A percentile compares a stretch with the other conserved stretches of the same genome.
These are phyloP conservation scores for Aldabrachelys gigantea DNA, from an alignment of 2,113 vertebrate species.

Conservation along the genomic window DNA sequence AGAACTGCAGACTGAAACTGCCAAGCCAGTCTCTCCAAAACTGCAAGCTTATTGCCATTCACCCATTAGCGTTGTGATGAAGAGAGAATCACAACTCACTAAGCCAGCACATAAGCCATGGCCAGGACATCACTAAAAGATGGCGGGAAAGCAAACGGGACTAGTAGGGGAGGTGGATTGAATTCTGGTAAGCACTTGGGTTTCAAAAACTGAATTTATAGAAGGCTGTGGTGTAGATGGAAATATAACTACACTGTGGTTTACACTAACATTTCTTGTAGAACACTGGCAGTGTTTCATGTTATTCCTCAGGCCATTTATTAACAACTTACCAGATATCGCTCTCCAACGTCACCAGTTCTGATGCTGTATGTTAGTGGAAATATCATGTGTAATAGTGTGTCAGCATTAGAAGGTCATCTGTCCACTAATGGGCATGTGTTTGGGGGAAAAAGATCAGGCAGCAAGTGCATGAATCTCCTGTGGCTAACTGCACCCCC, in stretches of 20 bases:
- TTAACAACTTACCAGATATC: background rate
- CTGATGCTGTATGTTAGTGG: background rate
- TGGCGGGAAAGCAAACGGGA: slow-evolving; percentile 1
- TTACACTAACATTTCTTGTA: slow-evolving; percentile 32
- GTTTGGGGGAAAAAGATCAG: background rate
- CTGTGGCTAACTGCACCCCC: accelerated
- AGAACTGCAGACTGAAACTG: slow-evolving; percentile 66
- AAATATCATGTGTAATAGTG: background rate
- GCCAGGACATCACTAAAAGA: background rate
- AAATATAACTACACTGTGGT: background rate
- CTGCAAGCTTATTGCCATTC: slow-evolving; percentile 66
- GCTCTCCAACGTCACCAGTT: background rate
- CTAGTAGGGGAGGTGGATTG: background rate
- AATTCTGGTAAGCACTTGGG: slow-evolving; percentile 4
- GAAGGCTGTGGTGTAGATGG: slow-evolving; percentile 14
- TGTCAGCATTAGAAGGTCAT: accelerated
- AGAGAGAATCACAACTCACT: slow-evolving; percentile 36
- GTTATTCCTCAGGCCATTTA: background rate
- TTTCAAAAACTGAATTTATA: slow-evolving; percentile 34
- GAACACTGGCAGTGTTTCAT: background rate
- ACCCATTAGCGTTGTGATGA: slow-evolving; percentile 44
- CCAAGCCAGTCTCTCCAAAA: slow-evolving; percentile 62
- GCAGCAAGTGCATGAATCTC: accelerated
- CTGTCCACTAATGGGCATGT: background rate
- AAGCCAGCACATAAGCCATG: background rate